phyloP scores from a whole-genome alignment of 2,113 vertebrate species.

The Passer montanus region DNA sequence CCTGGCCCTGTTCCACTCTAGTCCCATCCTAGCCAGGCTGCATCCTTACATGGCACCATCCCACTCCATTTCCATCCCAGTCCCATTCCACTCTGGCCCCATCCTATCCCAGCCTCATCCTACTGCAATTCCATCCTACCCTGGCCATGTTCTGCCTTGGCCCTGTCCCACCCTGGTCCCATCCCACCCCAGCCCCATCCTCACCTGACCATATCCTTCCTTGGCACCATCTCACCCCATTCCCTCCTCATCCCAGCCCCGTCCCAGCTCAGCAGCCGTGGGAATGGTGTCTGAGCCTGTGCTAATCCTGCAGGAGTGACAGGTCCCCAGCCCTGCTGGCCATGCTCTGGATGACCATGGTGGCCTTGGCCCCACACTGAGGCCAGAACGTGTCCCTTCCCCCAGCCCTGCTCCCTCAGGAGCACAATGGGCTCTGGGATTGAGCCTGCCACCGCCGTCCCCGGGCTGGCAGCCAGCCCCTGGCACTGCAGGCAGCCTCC shows the following conservation, averaged over 20 bases:
- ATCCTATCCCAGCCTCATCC: not conserved
- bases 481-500: not conserved
- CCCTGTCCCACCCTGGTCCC: no score
- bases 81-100: not conserved
- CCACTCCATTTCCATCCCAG: not conserved
- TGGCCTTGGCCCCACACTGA: not conserved
- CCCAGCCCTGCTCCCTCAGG: not conserved
- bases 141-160: not conserved
- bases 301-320: not conserved
- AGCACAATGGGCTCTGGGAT: not conserved
- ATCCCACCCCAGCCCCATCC: not conserved
- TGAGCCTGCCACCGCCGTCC: not conserved
- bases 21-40: not conserved
- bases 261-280: not conserved
- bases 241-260: not conserved
- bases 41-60: not conserved
- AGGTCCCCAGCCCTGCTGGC: fast-evolving
- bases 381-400: not conserved
- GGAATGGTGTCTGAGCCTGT: not conserved
- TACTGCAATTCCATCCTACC: not conserved
- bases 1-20: no score
- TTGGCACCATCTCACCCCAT: fast-evolving
- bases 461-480: not conserved
- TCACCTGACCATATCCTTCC: not conserved
- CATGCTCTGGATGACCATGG: not conserved